Evolutionary conservation across 2,113 vertebrate genomes (phyloP).

Genomic region (Ammospiza nelsoni): DNA sequence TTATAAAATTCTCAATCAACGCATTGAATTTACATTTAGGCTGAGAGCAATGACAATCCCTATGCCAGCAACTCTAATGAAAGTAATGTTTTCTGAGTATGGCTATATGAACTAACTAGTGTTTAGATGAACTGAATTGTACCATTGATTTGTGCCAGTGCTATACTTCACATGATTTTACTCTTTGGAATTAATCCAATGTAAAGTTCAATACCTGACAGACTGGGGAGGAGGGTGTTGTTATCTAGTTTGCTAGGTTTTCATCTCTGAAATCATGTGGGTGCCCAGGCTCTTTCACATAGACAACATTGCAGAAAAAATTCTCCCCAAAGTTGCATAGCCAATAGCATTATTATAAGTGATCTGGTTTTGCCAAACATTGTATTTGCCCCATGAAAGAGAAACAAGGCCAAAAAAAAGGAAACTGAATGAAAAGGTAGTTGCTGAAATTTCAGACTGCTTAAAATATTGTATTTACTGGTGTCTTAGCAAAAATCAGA

Average conservation of each 20-base stretch:
- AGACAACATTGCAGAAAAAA: background rate
- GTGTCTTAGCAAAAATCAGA: background rate
- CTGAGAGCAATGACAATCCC: background rate
- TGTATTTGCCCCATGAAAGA: background rate
- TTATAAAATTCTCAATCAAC: background rate
- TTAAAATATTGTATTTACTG: background rate
- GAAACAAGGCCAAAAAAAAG: fast-evolving
- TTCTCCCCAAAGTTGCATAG: background rate
- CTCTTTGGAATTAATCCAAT: background rate
- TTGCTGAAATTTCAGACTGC: background rate
- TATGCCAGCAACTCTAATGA: background rate
- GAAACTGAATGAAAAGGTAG: background rate
- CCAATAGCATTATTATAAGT: background rate
- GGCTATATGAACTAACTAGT: background rate
- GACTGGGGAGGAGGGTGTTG: background rate
- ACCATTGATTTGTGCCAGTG: background rate
- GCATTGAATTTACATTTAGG: background rate
- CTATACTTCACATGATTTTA: background rate
- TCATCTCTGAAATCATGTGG: background rate
- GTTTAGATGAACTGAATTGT: background rate
- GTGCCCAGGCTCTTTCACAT: background rate
- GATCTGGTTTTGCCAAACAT: background rate
- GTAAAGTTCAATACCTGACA: background rate
- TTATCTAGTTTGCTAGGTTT: background rate
- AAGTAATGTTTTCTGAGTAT: background rate